Evolutionary conservation across 2,113 vertebrate species (phyloP).

Genomic region (Cercocebus atys): DNA sequence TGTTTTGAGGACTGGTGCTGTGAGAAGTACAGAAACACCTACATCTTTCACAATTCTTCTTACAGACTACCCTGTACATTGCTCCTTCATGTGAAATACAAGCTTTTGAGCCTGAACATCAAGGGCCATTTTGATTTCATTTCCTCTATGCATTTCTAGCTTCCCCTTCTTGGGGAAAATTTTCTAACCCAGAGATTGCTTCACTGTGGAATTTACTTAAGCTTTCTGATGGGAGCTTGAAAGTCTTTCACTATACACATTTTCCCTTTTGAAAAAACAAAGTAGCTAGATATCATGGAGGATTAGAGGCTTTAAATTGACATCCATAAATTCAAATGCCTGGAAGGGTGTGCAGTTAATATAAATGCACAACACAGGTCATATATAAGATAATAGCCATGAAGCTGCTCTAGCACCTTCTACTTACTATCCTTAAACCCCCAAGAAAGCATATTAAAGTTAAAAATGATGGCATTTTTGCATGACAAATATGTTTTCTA

Average conservation of each 20-base stretch:
- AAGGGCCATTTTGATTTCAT: constrained; percentile 32
- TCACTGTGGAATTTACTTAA: constrained; percentile 43
- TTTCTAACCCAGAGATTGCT: constrained; percentile 58
- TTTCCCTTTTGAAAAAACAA: constrained; percentile 41
- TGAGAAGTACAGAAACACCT: not conserved
- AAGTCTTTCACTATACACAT: not conserved
- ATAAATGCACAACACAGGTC: not conserved
- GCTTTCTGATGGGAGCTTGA: not conserved
- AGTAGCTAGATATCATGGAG: not conserved
- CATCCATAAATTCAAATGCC: not conserved
- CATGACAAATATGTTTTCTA: not conserved
- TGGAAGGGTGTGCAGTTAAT: not conserved
- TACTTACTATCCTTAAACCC: not conserved
- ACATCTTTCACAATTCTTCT: not conserved
- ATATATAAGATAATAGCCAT: not conserved
- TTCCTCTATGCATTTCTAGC: constrained; percentile 45
- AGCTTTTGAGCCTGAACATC: not conserved
- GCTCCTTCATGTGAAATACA: not conserved
- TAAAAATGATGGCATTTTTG: not conserved
- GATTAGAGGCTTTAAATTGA: constrained; percentile 1
- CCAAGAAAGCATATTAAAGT: not conserved
- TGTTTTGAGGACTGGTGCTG: not conserved
- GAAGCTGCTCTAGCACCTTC: not conserved
- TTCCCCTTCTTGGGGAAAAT: constrained; percentile 35
- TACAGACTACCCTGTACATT: not conserved